These are phyloP conservation scores for Choloepus didactylus DNA, from an alignment of 2,797 vertebrate species.

Conservation along the genomic window DNA sequence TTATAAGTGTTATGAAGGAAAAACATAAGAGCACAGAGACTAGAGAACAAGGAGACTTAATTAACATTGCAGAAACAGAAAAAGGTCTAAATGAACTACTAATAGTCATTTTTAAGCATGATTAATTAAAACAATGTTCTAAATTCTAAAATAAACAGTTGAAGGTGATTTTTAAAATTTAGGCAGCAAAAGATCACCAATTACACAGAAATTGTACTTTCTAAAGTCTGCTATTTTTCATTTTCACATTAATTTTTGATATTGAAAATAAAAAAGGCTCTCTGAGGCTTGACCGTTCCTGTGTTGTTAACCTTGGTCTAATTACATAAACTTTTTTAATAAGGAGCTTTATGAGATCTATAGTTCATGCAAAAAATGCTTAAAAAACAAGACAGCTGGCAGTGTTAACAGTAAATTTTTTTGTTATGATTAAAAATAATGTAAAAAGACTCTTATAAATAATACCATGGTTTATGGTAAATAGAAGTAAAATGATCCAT, in stretches of 20 bases:
- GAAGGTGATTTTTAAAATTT: not conserved
- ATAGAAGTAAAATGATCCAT: not conserved
- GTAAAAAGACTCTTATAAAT: not conserved
- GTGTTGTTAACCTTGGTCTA: not conserved
- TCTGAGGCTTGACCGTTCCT: not conserved
- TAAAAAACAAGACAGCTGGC: not conserved
- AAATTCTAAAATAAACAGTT: not conserved
- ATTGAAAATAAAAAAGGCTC: conserved; percentile 4
- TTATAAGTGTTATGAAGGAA: not conserved
- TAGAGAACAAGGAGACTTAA: not conserved
- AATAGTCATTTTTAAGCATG: not conserved
- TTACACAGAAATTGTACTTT: not conserved
- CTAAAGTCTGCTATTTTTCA: not conserved
- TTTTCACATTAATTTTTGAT: not conserved
- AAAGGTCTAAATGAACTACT: not conserved
- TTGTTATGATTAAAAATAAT: conserved; percentile 4
- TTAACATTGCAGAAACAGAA: not conserved
- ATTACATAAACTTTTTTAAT: not conserved
- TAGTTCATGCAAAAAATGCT: not conserved
- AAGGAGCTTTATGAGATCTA: not conserved
- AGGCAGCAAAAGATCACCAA: not conserved
- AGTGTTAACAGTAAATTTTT: not conserved
- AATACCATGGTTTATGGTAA: not conserved
- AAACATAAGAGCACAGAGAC: not conserved
- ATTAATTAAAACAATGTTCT: not conserved